Evolutionary conservation across 2,113 vertebrate species (phyloP).

Genomic region (Tylochromis polylepis): DNA sequence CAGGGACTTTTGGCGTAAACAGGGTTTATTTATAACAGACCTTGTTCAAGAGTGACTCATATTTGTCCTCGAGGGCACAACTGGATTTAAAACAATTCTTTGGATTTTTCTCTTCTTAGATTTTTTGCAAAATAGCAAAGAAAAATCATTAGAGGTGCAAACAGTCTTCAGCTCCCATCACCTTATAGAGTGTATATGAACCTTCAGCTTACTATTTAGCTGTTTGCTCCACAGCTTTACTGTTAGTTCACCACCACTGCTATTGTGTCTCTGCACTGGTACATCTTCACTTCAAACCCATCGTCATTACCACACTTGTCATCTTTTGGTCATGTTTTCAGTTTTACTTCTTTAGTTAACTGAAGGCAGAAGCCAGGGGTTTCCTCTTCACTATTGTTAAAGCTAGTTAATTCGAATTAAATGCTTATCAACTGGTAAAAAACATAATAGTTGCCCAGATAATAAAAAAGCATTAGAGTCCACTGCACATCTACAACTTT

Average conservation of each 20-base stretch:
- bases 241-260: not conserved
- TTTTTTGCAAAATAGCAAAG: not conserved
- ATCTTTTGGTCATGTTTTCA: not conserved
- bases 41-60: not conserved
- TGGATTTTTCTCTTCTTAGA: not conserved
- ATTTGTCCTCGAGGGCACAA: not conserved
- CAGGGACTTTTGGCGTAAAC: not conserved
- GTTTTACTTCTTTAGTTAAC: not conserved
- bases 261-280: not conserved
- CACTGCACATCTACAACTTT: too few relatives aligned
- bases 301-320: not conserved
- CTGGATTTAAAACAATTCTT: not conserved
- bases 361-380: not conserved
- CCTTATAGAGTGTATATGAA: not conserved
- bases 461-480: too few relatives aligned
- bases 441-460: not conserved
- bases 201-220: not conserved
- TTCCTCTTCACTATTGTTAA: not conserved
- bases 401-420: not conserved
- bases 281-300: not conserved
- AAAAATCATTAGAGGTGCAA: not conserved
- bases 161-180: not conserved
- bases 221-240: not conserved
- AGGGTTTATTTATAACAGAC: not conserved
- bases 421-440: not conserved